These are phyloP conservation scores for Drosophila ficusphila DNA, from an alignment of 1,140 invertebrate genomes.

Conservation along the genomic window DNA sequence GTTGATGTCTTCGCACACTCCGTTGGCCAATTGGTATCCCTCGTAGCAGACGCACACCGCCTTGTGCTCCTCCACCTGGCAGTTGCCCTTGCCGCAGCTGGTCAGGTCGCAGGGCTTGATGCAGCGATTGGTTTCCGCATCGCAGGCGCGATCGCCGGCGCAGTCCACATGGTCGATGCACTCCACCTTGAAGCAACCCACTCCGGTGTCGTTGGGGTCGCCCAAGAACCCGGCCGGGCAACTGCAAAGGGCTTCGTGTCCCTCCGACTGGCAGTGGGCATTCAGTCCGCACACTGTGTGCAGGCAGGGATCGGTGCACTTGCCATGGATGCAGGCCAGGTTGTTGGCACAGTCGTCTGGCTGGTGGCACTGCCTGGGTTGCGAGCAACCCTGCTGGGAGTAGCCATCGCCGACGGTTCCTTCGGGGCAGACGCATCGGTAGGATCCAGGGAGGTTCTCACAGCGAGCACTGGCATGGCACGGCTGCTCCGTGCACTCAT, in stretches of 20 bases:
- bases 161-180: slow-evolving; percentile 92
- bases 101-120: slow-evolving; percentile 91
- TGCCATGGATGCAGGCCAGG: slow-evolving; percentile 89
- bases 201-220: slow-evolving; percentile 89
- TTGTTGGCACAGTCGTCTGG: slow-evolving; percentile 89
- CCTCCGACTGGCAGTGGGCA: slow-evolving; percentile 89
- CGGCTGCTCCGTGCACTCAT: slow-evolving; percentile 91
- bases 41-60: slow-evolving; percentile 90
- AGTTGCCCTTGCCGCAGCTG: slow-evolving; percentile 90
- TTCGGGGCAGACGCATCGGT: slow-evolving; percentile 90
- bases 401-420: slow-evolving; percentile 92
- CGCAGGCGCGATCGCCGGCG: slow-evolving; percentile 89
- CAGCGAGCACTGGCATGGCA: slow-evolving; percentile 93
- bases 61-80: slow-evolving; percentile 88
- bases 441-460: slow-evolving; percentile 92
- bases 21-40: slow-evolving; percentile 89
- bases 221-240: slow-evolving; percentile 92
- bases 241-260: slow-evolving; percentile 89
- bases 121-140: slow-evolving; percentile 90
- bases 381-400: slow-evolving; percentile 88
- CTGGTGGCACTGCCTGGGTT: slow-evolving; percentile 89
- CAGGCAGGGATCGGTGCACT: slow-evolving; percentile 91
- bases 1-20: slow-evolving; percentile 91
- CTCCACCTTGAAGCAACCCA: slow-evolving; percentile 93
- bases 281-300: slow-evolving; percentile 89